These are phyloP conservation scores for Tortricodes alternella DNA, from an alignment of 2,888 invertebrate genomes.

Conservation along the genomic window DNA sequence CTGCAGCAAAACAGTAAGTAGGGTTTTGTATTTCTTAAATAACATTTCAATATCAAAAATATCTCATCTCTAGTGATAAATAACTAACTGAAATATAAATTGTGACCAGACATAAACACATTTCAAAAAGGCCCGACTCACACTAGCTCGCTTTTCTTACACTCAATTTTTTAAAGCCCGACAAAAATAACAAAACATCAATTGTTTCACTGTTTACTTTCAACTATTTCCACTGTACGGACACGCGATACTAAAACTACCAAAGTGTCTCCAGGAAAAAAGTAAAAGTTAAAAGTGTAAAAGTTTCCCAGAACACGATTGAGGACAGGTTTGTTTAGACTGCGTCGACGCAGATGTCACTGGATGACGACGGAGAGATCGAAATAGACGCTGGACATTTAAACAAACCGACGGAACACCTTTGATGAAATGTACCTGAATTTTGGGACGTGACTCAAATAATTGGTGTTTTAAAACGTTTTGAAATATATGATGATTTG, in stretches of 20 bases:
- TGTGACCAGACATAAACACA: too few relatives aligned
- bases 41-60: too few relatives aligned
- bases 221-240: constrained; percentile 22
- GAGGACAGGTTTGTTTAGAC: constrained; percentile 74
- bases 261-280: constrained; percentile 70
- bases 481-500: too few relatives aligned
- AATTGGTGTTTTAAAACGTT: not conserved
- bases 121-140: too few relatives aligned
- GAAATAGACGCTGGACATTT: constrained; percentile 47
- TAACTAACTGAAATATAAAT: too few relatives aligned
- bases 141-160: too few relatives aligned
- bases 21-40: too few relatives aligned
- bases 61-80: too few relatives aligned
- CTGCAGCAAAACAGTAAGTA: too few relatives aligned
- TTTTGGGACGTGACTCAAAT: not conserved
- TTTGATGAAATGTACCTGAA: constrained; percentile 31
- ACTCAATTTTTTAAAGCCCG: not conserved
- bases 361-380: constrained; percentile 48
- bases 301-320: constrained; percentile 73
- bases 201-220: constrained; percentile 27
- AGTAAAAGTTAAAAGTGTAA: constrained; percentile 66
- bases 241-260: constrained; percentile 41
- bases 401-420: constrained; percentile 27
- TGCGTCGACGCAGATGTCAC: constrained; percentile 67
- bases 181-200: constrained; percentile 15